Evolutionary conservation across 2,797 vertebrate genomes (phyloP).

Genomic region (Brachyalestes nurse): DNA sequence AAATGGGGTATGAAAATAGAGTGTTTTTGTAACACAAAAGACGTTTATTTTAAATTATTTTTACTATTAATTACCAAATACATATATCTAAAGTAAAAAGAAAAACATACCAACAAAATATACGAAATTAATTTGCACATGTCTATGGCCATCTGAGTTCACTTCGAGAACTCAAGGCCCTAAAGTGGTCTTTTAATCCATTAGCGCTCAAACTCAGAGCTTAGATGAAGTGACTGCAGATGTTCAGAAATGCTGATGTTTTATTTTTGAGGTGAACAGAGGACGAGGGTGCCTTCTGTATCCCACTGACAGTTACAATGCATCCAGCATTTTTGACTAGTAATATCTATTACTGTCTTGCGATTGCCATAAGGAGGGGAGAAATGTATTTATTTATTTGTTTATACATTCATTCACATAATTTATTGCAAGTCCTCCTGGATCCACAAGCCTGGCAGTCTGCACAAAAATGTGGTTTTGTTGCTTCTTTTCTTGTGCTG

Average conservation of each 20-base stretch:
- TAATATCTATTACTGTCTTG: not conserved
- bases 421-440: not conserved
- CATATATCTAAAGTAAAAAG: no score
- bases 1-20: no score
- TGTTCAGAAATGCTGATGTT: not conserved
- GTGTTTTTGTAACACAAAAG: no score
- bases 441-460: not conserved
- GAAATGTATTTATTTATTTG: not conserved
- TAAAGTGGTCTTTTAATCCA: not conserved
- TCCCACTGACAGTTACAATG: not conserved
- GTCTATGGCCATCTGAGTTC: no score
- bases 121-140: no score
- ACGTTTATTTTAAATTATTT: no score
- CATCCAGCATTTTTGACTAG: not conserved
- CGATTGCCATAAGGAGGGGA: not conserved
- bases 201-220: not conserved
- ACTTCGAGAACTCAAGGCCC: not conserved
- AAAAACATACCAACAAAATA: no score
- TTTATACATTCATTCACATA: not conserved
- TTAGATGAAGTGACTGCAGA: not conserved
- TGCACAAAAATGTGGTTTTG: no score
- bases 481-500: no score
- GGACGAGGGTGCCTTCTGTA: not conserved
- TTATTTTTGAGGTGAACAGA: not conserved
- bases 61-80: no score